These are phyloP conservation scores for Agelastica alni DNA, from an alignment of 2,888 invertebrate genomes.

Conservation along the genomic window DNA sequence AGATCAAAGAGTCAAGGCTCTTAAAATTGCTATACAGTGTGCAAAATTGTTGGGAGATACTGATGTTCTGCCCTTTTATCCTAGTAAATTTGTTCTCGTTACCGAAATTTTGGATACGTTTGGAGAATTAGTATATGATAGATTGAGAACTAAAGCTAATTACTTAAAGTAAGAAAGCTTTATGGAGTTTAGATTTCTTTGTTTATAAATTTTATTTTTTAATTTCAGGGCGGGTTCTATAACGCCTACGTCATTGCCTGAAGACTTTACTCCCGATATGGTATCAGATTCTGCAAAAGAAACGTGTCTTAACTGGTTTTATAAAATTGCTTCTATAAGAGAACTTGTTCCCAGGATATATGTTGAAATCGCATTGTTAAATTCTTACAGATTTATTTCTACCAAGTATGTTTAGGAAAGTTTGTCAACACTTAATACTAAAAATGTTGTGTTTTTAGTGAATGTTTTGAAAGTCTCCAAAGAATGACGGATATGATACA, in stretches of 20 bases:
- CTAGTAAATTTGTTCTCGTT: conserved; percentile 95
- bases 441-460: conserved; percentile 57
- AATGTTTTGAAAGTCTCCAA: conserved; percentile 72
- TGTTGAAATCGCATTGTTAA: conserved; percentile 90
- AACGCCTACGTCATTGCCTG: conserved; percentile 59
- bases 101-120: conserved; percentile 96
- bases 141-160: conserved; percentile 76
- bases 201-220: no score
- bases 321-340: conserved; percentile 95
- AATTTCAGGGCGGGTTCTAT: conserved; percentile 61
- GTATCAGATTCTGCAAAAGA: conserved; percentile 89
- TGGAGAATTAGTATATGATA: conserved; percentile 84
- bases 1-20: conserved; percentile 92
- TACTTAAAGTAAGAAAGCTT: conserved; percentile 57
- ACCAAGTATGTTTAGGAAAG: conserved; percentile 65
- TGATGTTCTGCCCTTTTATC: conserved; percentile 92
- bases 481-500: conserved; percentile 85
- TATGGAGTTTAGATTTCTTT: no score
- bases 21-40: conserved; percentile 97
- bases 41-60: conserved; percentile 91
- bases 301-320: conserved; percentile 98
- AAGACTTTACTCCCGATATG: conserved; percentile 76
- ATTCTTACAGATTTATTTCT: conserved; percentile 84
- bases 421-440: neutral
- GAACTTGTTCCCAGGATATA: conserved; percentile 93